Evolutionary conservation across 2,797 vertebrate genomes (phyloP).

Genomic region (Enteromius afrohamiltoni): DNA sequence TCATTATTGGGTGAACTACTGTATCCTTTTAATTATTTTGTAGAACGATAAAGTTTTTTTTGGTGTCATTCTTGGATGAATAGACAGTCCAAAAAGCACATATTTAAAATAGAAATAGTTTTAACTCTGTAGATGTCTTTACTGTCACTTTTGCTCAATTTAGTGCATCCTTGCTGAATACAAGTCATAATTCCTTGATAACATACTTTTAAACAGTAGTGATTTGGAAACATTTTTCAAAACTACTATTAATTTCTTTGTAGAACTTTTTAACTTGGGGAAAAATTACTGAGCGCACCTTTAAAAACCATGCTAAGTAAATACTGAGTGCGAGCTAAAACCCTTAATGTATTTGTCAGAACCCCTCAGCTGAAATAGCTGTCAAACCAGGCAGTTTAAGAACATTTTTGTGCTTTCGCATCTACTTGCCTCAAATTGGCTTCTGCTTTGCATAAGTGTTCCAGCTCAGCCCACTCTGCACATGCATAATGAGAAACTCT

Average conservation of each 20-base stretch:
- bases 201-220: neutral
- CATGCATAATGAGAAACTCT: slow-evolving; percentile 68
- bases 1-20: too few species aligned
- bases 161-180: neutral
- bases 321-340: slow-evolving; percentile 51
- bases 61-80: neutral
- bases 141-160: neutral
- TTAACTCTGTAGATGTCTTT: neutral
- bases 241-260: neutral
- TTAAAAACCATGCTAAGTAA: slow-evolving; percentile 13
- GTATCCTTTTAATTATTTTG: neutral
- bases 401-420: slow-evolving; percentile 51
- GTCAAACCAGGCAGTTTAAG: slow-evolving; percentile 62
- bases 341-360: slow-evolving; percentile 49
- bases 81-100: neutral
- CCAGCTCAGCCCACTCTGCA: slow-evolving; percentile 57
- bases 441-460: slow-evolving; percentile 61
- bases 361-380: slow-evolving; percentile 56
- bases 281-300: neutral
- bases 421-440: slow-evolving; percentile 55
- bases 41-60: neutral
- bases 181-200: neutral
- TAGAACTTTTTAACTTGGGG: neutral
- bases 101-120: neutral
- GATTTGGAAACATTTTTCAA: neutral